phyloP scores from a whole-genome alignment of 2,797 vertebrate genomes.

The Erithacus rubecula region DNA sequence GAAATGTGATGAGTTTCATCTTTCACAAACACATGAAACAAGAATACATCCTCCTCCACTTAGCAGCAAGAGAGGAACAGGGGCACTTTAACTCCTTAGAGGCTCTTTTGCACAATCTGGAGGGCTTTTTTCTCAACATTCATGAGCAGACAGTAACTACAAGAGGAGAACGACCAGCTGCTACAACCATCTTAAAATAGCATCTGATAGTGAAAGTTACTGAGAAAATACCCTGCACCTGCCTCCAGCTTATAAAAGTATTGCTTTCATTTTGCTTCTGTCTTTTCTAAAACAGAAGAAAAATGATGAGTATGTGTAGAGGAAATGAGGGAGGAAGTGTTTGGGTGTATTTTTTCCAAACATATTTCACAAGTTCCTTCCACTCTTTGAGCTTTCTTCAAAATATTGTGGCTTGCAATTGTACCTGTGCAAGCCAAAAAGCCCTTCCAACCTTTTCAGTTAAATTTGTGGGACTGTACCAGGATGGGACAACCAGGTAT shows the following conservation, averaged over 20 bases:
- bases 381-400: slow-evolving; percentile 2
- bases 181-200: slow-evolving; percentile 42
- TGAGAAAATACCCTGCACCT: slow-evolving; percentile 24
- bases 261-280: slow-evolving; percentile 25
- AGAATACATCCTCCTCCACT: not conserved
- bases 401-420: not conserved
- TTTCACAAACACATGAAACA: not conserved
- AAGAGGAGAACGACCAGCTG: not conserved
- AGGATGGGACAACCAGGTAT: not conserved
- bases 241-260: slow-evolving; percentile 21
- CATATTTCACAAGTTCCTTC: slow-evolving; percentile 43
- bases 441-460: not conserved
- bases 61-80: not conserved
- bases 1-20: not conserved
- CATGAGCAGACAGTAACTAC: slow-evolving; percentile 5
- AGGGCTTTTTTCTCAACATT: slow-evolving; percentile 3
- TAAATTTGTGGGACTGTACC: not conserved
- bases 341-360: slow-evolving; percentile 32
- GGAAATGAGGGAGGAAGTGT: slow-evolving; percentile 41
- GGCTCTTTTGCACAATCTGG: not conserved
- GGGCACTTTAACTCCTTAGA: not conserved
- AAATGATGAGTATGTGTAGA: not conserved
- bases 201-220: slow-evolving; percentile 35
- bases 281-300: not conserved
- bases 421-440: not conserved